These are phyloP conservation scores for Sminthopsis crassicaudata DNA, from an alignment of 2,113 vertebrate species.

Conservation along the genomic window DNA sequence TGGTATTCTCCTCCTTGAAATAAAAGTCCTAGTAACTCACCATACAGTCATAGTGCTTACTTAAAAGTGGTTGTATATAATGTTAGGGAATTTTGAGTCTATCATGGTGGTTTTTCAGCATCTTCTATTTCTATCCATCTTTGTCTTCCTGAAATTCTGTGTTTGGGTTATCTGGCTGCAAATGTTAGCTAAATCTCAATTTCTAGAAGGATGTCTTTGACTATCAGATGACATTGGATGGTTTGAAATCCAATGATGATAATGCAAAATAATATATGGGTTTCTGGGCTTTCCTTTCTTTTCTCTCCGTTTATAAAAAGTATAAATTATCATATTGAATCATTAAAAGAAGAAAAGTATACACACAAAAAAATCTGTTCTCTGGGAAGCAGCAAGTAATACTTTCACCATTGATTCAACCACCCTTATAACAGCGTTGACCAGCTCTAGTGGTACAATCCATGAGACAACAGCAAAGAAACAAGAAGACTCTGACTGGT, in stretches of 20 bases:
- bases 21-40: background rate
- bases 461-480: conserved; percentile 25
- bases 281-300: background rate
- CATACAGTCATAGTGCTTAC: background rate
- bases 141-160: background rate
- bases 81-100: background rate
- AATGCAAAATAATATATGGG: background rate
- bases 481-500: conserved; percentile 46
- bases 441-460: conserved; percentile 33
- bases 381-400: background rate
- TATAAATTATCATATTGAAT: conserved; percentile 21
- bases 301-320: background rate
- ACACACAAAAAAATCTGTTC: background rate
- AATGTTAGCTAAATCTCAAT: background rate
- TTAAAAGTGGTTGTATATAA: background rate
- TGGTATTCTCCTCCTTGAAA: background rate
- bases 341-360: background rate
- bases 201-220: background rate
- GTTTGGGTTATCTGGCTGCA: background rate
- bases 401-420: conserved; percentile 66
- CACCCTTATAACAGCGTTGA: conserved; percentile 58
- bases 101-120: background rate
- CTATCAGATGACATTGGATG: background rate
- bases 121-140: background rate
- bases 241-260: conserved; percentile 18